Evolutionary conservation across 1,140 invertebrate species (phyloP).

Genomic region (Goniozus legneri): DNA sequence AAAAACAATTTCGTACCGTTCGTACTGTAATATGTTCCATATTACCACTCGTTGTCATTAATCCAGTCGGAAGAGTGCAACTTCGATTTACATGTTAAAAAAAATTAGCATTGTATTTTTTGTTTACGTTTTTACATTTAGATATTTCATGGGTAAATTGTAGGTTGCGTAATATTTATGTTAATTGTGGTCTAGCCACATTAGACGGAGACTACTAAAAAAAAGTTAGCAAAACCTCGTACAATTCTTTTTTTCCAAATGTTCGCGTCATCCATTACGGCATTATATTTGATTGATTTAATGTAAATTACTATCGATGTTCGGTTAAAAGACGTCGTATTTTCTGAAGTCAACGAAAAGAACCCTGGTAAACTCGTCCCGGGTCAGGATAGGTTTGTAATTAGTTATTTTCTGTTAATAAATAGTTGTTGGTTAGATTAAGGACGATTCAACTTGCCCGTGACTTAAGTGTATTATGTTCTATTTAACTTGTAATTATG

Average conservation of each 20-base stretch:
- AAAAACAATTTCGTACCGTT: no score
- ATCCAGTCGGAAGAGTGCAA: no score
- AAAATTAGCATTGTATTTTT: no score
- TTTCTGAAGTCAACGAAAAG: not conserved
- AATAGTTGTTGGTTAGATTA: conserved; percentile 37
- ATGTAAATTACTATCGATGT: no score
- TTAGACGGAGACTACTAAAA: not conserved
- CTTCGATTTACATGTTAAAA: no score
- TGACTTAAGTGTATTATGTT: conserved; percentile 41
- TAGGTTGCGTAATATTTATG: not conserved
- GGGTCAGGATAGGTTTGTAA: conserved; percentile 18
- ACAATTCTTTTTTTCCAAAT: no score
- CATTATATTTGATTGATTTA: no score
- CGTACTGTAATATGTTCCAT: no score
- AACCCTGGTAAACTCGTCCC: conserved; percentile 8
- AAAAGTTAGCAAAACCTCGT: no score
- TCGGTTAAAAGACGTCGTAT: not conserved
- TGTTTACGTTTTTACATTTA: not conserved
- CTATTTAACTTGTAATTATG: conserved; percentile 33
- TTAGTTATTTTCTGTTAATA: conserved; percentile 37
- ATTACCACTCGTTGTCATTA: no score
- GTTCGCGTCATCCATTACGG: no score
- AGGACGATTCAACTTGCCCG: conserved; percentile 50
- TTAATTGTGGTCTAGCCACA: not conserved
- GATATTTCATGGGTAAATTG: not conserved